phyloP scores from a whole-genome alignment of 2,888 invertebrate species.

The Rosalia funebris region DNA sequence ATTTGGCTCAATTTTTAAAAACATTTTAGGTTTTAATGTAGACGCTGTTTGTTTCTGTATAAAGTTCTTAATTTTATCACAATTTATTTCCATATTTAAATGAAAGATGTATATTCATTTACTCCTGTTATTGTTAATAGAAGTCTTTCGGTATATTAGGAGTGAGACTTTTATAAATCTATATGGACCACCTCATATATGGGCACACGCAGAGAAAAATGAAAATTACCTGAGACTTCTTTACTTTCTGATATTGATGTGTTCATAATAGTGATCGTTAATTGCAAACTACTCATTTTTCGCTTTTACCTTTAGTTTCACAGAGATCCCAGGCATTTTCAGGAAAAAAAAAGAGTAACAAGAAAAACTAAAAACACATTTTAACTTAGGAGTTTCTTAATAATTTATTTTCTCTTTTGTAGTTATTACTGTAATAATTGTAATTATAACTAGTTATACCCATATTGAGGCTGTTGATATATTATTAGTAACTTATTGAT shows the following conservation, averaged over 20 bases:
- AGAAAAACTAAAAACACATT: constrained; percentile 35
- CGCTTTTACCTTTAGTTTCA: constrained; percentile 38
- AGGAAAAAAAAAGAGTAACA: constrained; percentile 36
- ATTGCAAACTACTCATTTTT: constrained; percentile 39
- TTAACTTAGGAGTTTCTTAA: constrained; percentile 50
- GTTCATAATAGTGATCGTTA: constrained; percentile 49
- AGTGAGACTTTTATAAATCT: no score
- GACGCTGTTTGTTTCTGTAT: no score
- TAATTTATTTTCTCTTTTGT: constrained; percentile 60
- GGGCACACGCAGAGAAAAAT: constrained; percentile 19
- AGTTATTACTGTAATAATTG: constrained; percentile 51
- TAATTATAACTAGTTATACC: constrained; percentile 60
- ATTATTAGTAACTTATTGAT: constrained; percentile 62
- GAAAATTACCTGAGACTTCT: constrained; percentile 15
- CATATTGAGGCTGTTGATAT: constrained; percentile 62
- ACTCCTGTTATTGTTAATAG: no score
- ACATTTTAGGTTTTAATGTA: no score
- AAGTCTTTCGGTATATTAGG: no score
- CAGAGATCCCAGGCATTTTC: constrained; percentile 42
- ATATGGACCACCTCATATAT: constrained; percentile 14
- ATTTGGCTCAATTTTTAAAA: no score
- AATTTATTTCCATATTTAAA: no score
- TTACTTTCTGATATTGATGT: constrained; percentile 52
- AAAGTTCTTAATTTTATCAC: no score
- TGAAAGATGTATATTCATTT: no score